phyloP scores from a whole-genome alignment of 2,113 vertebrate species.

The Plecotus auritus region DNA sequence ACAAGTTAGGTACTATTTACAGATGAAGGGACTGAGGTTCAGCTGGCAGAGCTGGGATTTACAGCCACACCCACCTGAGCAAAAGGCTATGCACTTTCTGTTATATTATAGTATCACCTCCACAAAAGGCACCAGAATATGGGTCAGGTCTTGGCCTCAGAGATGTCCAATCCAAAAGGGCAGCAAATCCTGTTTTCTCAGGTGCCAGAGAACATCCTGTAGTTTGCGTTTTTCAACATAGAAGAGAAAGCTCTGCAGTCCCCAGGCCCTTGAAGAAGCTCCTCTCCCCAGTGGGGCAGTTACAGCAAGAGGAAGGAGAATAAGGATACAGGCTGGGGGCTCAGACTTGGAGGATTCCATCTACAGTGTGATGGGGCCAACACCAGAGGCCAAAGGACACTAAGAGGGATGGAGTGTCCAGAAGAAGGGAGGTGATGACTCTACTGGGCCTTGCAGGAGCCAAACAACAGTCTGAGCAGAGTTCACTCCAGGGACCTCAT shows the following conservation, averaged over 20 bases:
- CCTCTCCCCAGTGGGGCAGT: neutral
- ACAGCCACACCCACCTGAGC: neutral
- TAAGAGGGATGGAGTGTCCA: neutral
- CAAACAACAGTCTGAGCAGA: neutral
- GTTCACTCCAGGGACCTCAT: neutral
- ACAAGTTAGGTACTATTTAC: neutral
- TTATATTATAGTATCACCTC: accelerated
- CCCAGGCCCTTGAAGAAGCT: neutral
- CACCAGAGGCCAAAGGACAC: neutral
- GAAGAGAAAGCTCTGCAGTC: neutral
- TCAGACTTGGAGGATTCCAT: neutral
- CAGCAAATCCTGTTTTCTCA: neutral
- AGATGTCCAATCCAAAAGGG: neutral
- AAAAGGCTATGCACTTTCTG: neutral
- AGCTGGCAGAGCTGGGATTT: neutral
- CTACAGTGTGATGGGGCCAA: neutral
- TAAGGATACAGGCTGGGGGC: neutral
- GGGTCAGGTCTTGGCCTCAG: neutral
- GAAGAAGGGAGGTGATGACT: neutral
- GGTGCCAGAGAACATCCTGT: neutral
- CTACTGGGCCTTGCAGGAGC: neutral
- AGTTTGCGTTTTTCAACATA: neutral
- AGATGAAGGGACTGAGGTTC: neutral
- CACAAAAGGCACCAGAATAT: neutral
- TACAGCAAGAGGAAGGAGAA: neutral